These are phyloP conservation scores for Monopterus albus DNA, from an alignment of 2,113 vertebrate species.

Conservation along the genomic window DNA sequence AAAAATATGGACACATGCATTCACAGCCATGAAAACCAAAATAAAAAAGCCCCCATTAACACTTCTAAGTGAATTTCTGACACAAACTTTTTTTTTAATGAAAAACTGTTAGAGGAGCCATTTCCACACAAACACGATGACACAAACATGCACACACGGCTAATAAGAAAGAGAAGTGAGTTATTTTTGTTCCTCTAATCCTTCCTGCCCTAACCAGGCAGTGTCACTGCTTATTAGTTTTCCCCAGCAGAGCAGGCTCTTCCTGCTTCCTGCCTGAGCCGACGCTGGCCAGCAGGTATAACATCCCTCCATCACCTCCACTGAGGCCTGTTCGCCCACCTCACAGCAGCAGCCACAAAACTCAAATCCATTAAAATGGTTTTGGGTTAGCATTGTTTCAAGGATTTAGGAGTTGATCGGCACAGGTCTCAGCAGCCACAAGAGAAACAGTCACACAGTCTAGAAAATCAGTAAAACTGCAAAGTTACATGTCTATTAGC, in stretches of 20 bases:
- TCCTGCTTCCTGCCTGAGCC: conserved; percentile 56
- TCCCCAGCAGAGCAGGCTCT: conserved; percentile 55
- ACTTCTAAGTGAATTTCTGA: too few relatives aligned
- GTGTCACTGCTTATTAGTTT: conserved; percentile 68
- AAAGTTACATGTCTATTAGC: not conserved
- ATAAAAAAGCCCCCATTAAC: too few relatives aligned
- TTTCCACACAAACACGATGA: not conserved
- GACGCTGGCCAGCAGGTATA: conserved; percentile 17
- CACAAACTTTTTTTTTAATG: too few relatives aligned
- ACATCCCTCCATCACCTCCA: not conserved
- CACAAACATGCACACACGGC: conserved; percentile 13
- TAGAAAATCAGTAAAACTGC: not conserved
- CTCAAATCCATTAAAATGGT: too few relatives aligned
- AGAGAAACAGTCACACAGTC: not conserved
- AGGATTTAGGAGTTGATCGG: not conserved
- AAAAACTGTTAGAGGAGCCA: not conserved
- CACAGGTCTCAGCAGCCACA: not conserved
- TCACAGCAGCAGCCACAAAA: not conserved
- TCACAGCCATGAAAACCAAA: too few relatives aligned
- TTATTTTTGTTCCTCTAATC: conserved; percentile 77
- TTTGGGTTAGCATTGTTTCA: not conserved
- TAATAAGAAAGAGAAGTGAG: conserved; percentile 48
- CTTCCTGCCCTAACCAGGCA: conserved; percentile 68
- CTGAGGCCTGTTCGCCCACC: not conserved
- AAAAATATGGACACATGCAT: too few relatives aligned